Evolutionary conservation across 2,888 invertebrate species (phyloP).

Genomic region (Lepidocyrtinus sp.): DNA sequence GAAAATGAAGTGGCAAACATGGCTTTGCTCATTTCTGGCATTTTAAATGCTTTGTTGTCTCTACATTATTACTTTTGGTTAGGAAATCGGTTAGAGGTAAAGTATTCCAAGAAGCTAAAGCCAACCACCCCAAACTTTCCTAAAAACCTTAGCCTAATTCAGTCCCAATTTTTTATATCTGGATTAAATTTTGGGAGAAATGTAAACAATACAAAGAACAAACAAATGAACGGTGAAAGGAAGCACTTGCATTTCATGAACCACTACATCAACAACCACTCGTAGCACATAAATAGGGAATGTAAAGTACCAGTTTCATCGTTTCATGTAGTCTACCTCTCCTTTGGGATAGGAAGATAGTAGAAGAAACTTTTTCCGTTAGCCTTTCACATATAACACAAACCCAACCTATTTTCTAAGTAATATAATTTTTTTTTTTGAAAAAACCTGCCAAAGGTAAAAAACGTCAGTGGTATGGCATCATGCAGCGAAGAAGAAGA

Average conservation of each 20-base stretch:
- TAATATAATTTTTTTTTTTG: background rate
- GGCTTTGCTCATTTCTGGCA: background rate
- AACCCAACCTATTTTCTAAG: background rate
- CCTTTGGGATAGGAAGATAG: background rate
- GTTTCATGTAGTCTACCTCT: background rate
- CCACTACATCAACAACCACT: background rate
- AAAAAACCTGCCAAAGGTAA: background rate
- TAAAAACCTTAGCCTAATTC: too few relatives aligned
- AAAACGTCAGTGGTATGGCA: conserved; percentile 3
- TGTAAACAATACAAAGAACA: too few relatives aligned
- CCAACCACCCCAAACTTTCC: too few relatives aligned
- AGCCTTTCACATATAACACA: background rate
- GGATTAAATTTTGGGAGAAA: too few relatives aligned
- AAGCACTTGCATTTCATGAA: background rate
- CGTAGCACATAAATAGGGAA: background rate
- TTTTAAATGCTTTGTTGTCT: conserved; percentile 2
- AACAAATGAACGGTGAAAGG: too few relatives aligned
- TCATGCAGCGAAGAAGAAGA: background rate
- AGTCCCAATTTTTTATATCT: too few relatives aligned
- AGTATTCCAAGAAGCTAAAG: too few relatives aligned
- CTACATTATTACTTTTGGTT: too few relatives aligned
- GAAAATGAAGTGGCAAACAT: background rate
- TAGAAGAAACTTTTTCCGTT: background rate
- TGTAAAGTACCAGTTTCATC: background rate
- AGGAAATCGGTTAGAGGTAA: too few relatives aligned